phyloP scores from a whole-genome alignment of 1,140 invertebrate species.

The Musca domestica region DNA sequence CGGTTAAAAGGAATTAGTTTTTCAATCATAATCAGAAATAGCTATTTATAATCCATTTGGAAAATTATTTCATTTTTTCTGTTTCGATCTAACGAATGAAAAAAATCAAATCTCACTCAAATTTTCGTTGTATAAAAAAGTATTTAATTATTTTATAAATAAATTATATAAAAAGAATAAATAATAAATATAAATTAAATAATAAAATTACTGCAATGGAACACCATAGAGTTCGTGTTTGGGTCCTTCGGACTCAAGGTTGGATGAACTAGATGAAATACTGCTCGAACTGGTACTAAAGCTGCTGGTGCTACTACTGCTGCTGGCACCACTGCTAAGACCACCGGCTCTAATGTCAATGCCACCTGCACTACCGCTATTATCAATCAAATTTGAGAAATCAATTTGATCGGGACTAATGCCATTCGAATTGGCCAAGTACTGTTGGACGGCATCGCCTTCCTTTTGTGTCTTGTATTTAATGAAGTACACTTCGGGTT shows the following conservation, averaged over 20 bases:
- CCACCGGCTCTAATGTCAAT: neutral
- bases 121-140: no score
- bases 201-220: neutral
- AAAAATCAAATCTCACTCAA: no score
- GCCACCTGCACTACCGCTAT: neutral
- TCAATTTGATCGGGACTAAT: neutral
- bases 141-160: no score
- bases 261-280: neutral
- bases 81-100: no score
- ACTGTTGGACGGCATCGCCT: slow-evolving; percentile 45
- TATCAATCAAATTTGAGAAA: neutral
- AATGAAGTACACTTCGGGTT: slow-evolving; percentile 60
- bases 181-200: no score
- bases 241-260: neutral
- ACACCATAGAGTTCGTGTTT: slow-evolving; percentile 20
- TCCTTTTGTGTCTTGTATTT: slow-evolving; percentile 64
- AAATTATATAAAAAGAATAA: no score
- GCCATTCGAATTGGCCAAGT: neutral
- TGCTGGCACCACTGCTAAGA: neutral
- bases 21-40: no score
- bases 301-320: neutral
- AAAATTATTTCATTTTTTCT: no score
- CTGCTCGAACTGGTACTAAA: neutral
- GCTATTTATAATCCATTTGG: no score
- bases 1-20: no score